These are phyloP conservation scores for Pristionchus entomophagus DNA, from an alignment of 2,888 invertebrate genomes.

Conservation along the genomic window DNA sequence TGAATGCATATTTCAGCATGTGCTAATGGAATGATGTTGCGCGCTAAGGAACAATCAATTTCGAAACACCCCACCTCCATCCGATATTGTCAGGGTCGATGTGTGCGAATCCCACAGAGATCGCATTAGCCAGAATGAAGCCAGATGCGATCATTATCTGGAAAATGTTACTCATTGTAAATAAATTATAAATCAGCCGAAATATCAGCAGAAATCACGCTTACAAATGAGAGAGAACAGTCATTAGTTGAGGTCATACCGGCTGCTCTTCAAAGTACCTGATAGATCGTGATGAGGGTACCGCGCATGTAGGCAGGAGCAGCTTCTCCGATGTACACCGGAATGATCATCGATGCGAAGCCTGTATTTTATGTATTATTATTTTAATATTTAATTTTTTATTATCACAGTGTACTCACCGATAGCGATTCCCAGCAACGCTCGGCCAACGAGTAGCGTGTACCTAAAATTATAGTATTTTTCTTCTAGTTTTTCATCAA, in stretches of 20 bases:
- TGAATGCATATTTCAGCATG: neutral
- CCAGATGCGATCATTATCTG: constrained; percentile 80
- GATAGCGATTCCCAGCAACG: constrained; percentile 71
- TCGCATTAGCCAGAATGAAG: constrained; percentile 79
- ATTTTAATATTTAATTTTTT: neutral
- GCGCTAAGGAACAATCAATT: neutral
- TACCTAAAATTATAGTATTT: neutral
- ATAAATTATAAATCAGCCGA: neutral
- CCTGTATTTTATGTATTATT: constrained; percentile 51
- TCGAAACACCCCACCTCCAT: constrained; percentile 78
- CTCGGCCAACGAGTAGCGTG: constrained; percentile 66
- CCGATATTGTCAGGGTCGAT: constrained; percentile 76
- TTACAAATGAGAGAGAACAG: no score
- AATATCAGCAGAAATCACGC: neutral
- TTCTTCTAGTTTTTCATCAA: no score
- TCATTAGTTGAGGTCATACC: no score
- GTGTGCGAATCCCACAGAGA: constrained; percentile 79
- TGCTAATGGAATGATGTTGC: no score
- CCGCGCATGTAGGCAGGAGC: constrained; percentile 79
- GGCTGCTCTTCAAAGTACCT: neutral
- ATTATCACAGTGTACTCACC: constrained; percentile 56
- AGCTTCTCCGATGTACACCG: constrained; percentile 80
- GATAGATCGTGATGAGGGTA: constrained; percentile 69
- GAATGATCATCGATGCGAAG: constrained; percentile 78
- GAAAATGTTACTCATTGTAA: neutral